phyloP scores from a whole-genome alignment of 2,888 invertebrate genomes.

The Drosophila buzzatii region DNA sequence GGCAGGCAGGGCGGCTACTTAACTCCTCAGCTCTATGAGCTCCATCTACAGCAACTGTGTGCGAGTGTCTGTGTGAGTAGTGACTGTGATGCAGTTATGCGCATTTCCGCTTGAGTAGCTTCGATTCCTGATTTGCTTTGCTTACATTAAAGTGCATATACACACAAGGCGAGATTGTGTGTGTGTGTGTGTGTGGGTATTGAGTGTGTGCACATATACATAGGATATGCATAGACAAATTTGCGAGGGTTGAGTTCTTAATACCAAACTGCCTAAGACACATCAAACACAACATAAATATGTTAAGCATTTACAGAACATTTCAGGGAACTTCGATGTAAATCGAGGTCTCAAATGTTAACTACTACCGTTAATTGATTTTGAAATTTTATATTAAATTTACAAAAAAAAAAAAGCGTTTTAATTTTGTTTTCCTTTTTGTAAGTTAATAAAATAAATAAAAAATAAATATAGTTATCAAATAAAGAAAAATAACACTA shows the following conservation, averaged over 20 bases:
- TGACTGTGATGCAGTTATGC: constrained; percentile 74
- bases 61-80: constrained; percentile 19
- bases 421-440: too few relatives aligned
- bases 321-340: too few relatives aligned
- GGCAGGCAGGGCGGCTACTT: constrained; percentile 48
- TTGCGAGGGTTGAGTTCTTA: constrained; percentile 18
- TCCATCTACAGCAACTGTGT: constrained; percentile 12
- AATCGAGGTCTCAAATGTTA: too few relatives aligned
- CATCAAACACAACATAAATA: neutral
- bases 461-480: too few relatives aligned
- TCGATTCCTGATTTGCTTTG: constrained; percentile 67
- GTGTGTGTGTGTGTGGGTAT: neutral
- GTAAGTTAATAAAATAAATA: too few relatives aligned
- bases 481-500: too few relatives aligned
- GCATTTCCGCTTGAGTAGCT: constrained; percentile 73
- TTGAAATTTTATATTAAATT: too few relatives aligned
- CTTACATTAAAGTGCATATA: constrained; percentile 66
- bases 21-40: constrained; percentile 32
- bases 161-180: neutral
- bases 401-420: too few relatives aligned
- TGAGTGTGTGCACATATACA: neutral
- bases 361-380: too few relatives aligned
- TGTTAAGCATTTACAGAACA: too few relatives aligned
- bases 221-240: neutral
- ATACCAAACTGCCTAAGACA: neutral